Evolutionary conservation across 2,797 vertebrate genomes (phyloP).

Genomic region (Oryzias sinensis): DNA sequence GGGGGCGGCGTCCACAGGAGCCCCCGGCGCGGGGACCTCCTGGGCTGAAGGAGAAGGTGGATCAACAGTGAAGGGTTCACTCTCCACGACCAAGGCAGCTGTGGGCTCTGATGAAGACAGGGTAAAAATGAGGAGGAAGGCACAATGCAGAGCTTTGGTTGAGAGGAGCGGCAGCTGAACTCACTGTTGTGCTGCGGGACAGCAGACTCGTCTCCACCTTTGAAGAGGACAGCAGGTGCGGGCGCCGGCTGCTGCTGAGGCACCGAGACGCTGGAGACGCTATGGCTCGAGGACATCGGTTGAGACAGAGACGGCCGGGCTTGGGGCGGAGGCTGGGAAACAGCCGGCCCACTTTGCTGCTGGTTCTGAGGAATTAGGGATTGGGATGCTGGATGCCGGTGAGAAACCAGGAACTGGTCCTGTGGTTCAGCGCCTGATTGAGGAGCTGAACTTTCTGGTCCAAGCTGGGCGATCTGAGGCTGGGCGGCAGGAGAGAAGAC

Average conservation of each 20-base stretch:
- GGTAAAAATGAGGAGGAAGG: not conserved
- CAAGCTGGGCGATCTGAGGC: constrained; percentile 19
- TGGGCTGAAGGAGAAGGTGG: constrained; percentile 56
- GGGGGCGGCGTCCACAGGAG: constrained; percentile 28
- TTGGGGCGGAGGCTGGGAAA: constrained; percentile 29
- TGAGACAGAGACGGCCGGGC: constrained; percentile 25
- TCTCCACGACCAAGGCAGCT: constrained; percentile 71
- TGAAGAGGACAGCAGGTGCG: constrained; percentile 35
- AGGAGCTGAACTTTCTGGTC: constrained; percentile 19
- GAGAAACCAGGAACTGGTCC: constrained; percentile 34
- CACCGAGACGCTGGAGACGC: constrained; percentile 48
- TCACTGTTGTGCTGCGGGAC: constrained; percentile 72
- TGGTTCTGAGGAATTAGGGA: constrained; percentile 39
- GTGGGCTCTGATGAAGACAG: constrained; percentile 58
- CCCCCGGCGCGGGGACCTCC: constrained; percentile 30
- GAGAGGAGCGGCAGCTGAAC: constrained; percentile 9
- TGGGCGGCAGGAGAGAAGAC: constrained; percentile 46
- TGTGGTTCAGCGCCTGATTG: constrained; percentile 27
- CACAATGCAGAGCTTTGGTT: not conserved
- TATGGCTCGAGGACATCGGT: constrained; percentile 13
- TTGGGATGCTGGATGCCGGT: constrained; percentile 47
- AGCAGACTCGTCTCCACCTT: constrained; percentile 51
- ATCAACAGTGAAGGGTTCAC: constrained; percentile 49
- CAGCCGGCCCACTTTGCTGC: constrained; percentile 22
- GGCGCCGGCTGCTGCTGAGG: constrained; percentile 64